phyloP scores from a whole-genome alignment of 2,113 vertebrate genomes.

The Steatornis caripensis region DNA sequence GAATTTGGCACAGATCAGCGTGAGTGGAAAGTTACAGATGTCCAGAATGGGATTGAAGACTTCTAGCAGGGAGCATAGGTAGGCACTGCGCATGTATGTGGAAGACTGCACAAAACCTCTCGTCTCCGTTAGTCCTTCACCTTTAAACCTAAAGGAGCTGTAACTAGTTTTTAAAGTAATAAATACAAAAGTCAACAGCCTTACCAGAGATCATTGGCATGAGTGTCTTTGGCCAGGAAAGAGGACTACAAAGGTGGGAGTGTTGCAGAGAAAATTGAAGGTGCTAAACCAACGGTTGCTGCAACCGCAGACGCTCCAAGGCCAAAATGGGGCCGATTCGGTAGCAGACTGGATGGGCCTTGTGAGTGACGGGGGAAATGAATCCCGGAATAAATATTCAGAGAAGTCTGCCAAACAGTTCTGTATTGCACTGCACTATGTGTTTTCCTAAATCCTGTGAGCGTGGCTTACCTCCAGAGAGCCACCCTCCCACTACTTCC shows the following conservation, averaged over 20 bases:
- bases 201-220: not conserved
- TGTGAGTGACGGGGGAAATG: not conserved
- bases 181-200: not conserved
- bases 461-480: not conserved
- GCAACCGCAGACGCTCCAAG: not conserved
- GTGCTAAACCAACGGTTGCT: not conserved
- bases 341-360: not conserved
- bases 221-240: not conserved
- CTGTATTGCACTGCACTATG: fast-evolving
- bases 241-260: not conserved
- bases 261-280: not conserved
- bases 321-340: fast-evolving
- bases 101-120: not conserved
- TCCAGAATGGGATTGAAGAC: fast-evolving
- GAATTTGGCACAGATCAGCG: conserved; percentile 49
- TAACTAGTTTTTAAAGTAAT: not conserved
- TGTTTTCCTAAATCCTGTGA: fast-evolving
- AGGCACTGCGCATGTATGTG: not conserved
- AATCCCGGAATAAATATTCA: not conserved
- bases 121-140: not conserved
- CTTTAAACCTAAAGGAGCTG: not conserved
- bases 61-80: not conserved
- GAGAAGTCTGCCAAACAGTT: not conserved
- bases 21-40: not conserved
- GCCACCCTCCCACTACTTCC: not conserved